phyloP scores from a whole-genome alignment of 1,140 invertebrate species.

The Liolophura sinensis region DNA sequence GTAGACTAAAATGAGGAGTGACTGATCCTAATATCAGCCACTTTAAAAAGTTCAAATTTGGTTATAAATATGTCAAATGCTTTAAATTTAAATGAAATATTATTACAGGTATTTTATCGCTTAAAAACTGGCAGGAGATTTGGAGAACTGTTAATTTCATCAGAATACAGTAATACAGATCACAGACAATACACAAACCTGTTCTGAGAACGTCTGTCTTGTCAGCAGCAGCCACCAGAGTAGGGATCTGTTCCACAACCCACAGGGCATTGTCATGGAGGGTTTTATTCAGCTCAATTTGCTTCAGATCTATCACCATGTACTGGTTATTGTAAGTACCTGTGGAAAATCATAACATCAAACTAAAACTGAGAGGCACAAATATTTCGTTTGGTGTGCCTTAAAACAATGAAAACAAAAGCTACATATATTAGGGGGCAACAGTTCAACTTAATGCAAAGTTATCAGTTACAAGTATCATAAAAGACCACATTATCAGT shows the following conservation, averaged over 20 bases:
- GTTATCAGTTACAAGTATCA: no score
- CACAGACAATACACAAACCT: constrained; percentile 23
- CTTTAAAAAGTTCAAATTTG: no score
- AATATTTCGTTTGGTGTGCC: no score
- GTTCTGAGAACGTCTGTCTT: constrained; percentile 44
- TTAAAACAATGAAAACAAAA: not conserved
- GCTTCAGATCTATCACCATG: constrained; percentile 56
- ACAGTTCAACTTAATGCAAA: no score
- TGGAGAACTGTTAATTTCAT: not conserved
- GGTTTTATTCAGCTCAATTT: constrained; percentile 32
- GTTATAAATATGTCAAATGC: no score
- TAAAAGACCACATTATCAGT: no score
- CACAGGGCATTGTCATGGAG: constrained; percentile 50
- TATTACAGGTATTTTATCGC: no score
- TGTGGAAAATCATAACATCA: constrained; percentile 12
- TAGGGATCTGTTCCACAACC: constrained; percentile 58
- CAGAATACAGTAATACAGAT: not conserved
- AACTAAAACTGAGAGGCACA: not conserved
- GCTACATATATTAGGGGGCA: not conserved
- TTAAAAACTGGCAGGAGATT: not conserved
- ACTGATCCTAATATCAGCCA: no score
- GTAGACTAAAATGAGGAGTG: no score
- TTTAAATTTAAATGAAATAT: no score
- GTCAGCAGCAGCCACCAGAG: constrained; percentile 42
- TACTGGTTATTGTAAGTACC: constrained; percentile 60